Conservation (phyloP, 23 tunicate genomes). For the Pegea sp. region DNA sequence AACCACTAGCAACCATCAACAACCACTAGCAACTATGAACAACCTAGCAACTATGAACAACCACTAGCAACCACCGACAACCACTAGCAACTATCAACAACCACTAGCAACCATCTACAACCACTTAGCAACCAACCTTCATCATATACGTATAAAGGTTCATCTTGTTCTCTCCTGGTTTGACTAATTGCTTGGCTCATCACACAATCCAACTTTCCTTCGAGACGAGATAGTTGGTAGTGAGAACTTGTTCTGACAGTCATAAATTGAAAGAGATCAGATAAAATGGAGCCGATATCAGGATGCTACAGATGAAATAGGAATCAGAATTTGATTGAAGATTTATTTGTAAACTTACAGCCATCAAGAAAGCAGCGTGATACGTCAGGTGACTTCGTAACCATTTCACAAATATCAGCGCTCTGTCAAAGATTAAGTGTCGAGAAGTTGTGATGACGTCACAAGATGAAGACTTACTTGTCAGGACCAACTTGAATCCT, state of each 20-base stretch:
- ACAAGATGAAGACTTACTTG: constrained; percentile 13
- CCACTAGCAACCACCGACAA: no score
- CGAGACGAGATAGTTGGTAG: constrained; percentile 12
- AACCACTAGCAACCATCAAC: no score
- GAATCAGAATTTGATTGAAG: not conserved
- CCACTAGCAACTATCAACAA: no score
- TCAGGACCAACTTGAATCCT: constrained; percentile 31
- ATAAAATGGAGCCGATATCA: constrained; percentile 22
- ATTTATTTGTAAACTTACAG: constrained; percentile 16
- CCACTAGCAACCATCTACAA: not conserved
- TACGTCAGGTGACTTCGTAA: constrained; percentile 16
- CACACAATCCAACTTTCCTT: constrained; percentile 55
- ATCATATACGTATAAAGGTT: no score
- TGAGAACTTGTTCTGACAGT: constrained; percentile 42
- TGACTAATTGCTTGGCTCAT: constrained; percentile 35
- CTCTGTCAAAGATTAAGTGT: constrained; percentile 15
- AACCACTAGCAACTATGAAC: no score
- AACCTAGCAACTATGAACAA: no score
- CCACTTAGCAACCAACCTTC: constrained; percentile 17
- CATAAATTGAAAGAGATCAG: constrained; percentile 35
- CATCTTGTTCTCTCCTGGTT: constrained; percentile 6
- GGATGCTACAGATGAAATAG: constrained; percentile 22
- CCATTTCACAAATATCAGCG: constrained; percentile 49
- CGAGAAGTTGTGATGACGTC: not conserved
- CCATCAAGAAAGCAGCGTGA: constrained; percentile 63